phyloP scores from a whole-genome alignment of 1,140 invertebrate species.

The Neuroterus valhalla region DNA sequence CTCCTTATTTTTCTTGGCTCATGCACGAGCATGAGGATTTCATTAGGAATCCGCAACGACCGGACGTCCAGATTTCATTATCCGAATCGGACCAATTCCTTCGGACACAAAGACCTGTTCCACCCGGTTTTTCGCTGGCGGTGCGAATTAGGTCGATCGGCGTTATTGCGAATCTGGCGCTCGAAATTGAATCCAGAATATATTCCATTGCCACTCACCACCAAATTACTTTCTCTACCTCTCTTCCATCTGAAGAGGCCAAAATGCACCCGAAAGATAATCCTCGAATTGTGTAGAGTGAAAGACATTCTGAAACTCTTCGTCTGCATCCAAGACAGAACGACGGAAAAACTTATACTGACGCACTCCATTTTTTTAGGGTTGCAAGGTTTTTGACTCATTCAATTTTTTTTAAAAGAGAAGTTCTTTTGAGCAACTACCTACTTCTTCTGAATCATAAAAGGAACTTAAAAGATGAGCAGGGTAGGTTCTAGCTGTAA shows the following conservation, averaged over 20 bases:
- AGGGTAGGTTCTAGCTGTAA: too few species aligned
- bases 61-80: slow-evolving; percentile 28
- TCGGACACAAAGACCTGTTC: slow-evolving; percentile 27
- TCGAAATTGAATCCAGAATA: slow-evolving; percentile 21
- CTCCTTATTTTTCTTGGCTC: slow-evolving; percentile 20
- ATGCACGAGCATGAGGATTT: slow-evolving; percentile 28
- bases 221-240: slow-evolving; percentile 10
- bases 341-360: slow-evolving; percentile 2
- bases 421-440: too few species aligned
- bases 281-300: slow-evolving; percentile 6
- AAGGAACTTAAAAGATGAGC: too few species aligned
- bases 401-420: too few species aligned
- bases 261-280: slow-evolving; percentile 24
- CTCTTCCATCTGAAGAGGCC: slow-evolving; percentile 8
- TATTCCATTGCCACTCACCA: slow-evolving; percentile 14
- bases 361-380: too few species aligned
- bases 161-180: slow-evolving; percentile 22
- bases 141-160: slow-evolving; percentile 29
- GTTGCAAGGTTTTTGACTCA: too few species aligned
- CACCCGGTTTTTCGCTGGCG: slow-evolving; percentile 26
- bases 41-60: slow-evolving; percentile 28
- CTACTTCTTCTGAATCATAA: too few species aligned
- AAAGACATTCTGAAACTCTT: slow-evolving; percentile 23
- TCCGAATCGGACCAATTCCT: slow-evolving; percentile 24
- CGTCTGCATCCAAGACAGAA: background rate